Percentiles rank a stretch among this genome's conserved stretches.
These are phyloP conservation scores for Potamilus streckersoni DNA, from an alignment of 1,140 invertebrate species.

Conservation along the genomic window DNA sequence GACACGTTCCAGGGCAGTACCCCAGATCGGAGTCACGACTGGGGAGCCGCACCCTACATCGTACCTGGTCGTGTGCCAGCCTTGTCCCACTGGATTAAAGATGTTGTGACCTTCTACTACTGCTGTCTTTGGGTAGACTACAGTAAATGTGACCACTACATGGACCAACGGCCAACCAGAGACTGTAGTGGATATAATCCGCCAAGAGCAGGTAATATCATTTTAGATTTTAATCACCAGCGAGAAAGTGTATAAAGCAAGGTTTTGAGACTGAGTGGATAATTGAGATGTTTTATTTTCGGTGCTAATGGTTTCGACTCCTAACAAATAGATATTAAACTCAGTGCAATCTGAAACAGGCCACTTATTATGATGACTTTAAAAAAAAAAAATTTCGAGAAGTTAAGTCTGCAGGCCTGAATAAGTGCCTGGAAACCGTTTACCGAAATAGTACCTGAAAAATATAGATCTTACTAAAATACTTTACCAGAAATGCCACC, in stretches of 20 bases:
- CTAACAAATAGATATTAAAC: background rate
- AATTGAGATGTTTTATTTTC: too few species aligned
- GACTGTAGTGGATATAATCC: slow-evolving; percentile 96
- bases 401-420: too few species aligned
- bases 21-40: slow-evolving; percentile 87
- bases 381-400: background rate
- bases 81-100: slow-evolving; percentile 94
- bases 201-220: slow-evolving; percentile 80
- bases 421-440: too few species aligned
- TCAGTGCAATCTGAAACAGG: background rate
- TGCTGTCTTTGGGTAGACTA: slow-evolving; percentile 96
- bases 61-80: slow-evolving; percentile 89
- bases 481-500: too few species aligned
- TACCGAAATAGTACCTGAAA: too few species aligned
- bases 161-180: slow-evolving; percentile 90
- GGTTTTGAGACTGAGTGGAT: background rate
- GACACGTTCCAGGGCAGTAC: slow-evolving; percentile 95
- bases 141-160: slow-evolving; percentile 93
- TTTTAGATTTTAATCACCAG: slow-evolving; percentile 5
- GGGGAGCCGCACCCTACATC: slow-evolving; percentile 90
- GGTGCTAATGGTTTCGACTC: background rate
- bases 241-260: slow-evolving; percentile 5
- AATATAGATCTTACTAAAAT: too few species aligned
- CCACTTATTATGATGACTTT: background rate
- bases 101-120: slow-evolving; percentile 91